Evolutionary conservation across 2,113 vertebrate genomes (phyloP).

Genomic region (Burhinus oedicnemus): DNA sequence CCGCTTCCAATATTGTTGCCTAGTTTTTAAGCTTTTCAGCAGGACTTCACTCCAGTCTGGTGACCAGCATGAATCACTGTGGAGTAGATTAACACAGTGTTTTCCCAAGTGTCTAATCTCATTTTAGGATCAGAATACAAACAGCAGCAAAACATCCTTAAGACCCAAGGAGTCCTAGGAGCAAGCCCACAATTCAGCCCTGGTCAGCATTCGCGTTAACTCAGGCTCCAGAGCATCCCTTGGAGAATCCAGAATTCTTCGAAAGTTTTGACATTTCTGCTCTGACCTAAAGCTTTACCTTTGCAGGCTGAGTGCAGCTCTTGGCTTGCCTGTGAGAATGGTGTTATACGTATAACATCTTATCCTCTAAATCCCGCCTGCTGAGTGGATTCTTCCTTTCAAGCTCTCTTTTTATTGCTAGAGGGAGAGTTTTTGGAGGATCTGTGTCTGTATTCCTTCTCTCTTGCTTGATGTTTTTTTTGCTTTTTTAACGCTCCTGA

Average conservation of each 20-base stretch:
- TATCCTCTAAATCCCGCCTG: slow-evolving; percentile 29
- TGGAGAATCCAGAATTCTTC: slow-evolving; percentile 11
- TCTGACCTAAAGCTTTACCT: slow-evolving; percentile 38
- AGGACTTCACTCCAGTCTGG: slow-evolving; percentile 17
- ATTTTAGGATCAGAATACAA: slow-evolving; percentile 32
- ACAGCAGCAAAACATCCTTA: slow-evolving; percentile 48
- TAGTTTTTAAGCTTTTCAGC: slow-evolving; percentile 58
- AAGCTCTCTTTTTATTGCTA: not conserved
- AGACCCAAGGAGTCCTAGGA: not conserved
- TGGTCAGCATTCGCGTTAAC: not conserved
- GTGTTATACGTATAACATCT: not conserved
- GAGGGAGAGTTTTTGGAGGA: not conserved
- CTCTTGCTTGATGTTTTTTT: not conserved
- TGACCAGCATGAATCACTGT: slow-evolving; percentile 39
- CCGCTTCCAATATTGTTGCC: slow-evolving; percentile 22
- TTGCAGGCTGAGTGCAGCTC: slow-evolving; percentile 32
- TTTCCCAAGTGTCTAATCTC: slow-evolving; percentile 54
- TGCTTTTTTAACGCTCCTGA: not conserved
- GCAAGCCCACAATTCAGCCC: not conserved
- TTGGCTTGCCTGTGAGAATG: not conserved
- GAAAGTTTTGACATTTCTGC: not conserved
- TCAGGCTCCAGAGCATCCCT: not conserved
- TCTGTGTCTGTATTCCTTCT: not conserved
- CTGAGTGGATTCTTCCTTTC: slow-evolving; percentile 29
- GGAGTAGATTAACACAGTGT: slow-evolving; percentile 37